Base-by-base conservation (phyloP, 2,888 invertebrate species). In the Tubulanus polymorphus region DNA sequence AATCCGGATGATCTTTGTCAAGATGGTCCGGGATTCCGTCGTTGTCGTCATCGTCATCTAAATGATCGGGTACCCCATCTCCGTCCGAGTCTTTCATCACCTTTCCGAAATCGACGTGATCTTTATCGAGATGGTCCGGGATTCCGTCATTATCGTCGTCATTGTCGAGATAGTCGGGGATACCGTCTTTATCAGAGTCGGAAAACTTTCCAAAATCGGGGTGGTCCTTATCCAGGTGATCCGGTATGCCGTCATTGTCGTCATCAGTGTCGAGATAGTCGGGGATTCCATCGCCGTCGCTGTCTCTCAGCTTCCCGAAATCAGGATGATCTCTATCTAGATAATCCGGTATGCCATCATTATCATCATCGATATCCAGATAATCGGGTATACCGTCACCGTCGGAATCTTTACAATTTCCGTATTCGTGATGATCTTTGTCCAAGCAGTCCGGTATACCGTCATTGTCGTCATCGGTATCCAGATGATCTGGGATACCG, bases 401-500 rank as follows among this genome's bases (percentile, higher is more conserved):
- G 28, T 63, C 60, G 15, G 48, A 20, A 28, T 53, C 41, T 18
- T 3, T 3, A 35, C n/a, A n/a, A 18, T 15, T 30, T 27, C 18
- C 15, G 18, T 15, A 37, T 29, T 54, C 57, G n/a, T 35, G 30
- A 26, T 53, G 45, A 20, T 57, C 48, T 46, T 53, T 37, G 41
- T 56, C 58, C 5, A 54, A 25, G 23, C 37, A 23, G 37, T 37
- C 70, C 20, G 66, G 70, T 49, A 71, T 65, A n/a, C 71, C 71
- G 59, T 71, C 58, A n/a, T 55, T 26, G 48, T 56, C 71, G 37
- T 57, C 63, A 37, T 65, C 65, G 55, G 10, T 50, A 8, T 72
- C 70, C 3, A 60, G 48, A 28, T 68, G n/a, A 57, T 73, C 69
- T 6, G 71, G 69, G 29, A 73, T 72, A 3, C 73, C 55, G 12